Percentiles rank a stretch among this genome's conserved stretches.
These are phyloP conservation scores for Pycnomerus fuliginosus DNA, from an alignment of 2,888 invertebrate species.

Conservation along the genomic window DNA sequence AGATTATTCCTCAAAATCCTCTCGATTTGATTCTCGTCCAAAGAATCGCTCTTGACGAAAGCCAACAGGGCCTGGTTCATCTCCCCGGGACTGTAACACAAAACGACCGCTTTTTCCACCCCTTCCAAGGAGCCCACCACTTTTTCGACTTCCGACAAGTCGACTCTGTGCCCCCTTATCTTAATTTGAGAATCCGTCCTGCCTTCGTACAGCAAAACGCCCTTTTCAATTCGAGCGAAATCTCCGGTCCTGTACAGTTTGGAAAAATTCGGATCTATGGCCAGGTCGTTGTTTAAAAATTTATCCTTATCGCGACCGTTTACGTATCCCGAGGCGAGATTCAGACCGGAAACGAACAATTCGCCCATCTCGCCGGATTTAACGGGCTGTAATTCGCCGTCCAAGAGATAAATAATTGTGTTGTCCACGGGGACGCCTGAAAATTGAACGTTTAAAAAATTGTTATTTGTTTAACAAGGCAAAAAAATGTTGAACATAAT, in stretches of 20 bases:
- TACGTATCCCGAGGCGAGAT: slow-evolving; percentile 80
- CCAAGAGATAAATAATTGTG: slow-evolving; percentile 76
- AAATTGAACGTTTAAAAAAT: no score
- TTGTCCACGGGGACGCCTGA: slow-evolving; percentile 76
- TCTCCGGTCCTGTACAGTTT: slow-evolving; percentile 84
- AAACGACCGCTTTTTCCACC: slow-evolving; percentile 74
- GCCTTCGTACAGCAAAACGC: slow-evolving; percentile 72
- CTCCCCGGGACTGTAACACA: slow-evolving; percentile 76
- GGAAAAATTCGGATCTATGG: slow-evolving; percentile 64
- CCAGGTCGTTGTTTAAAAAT: slow-evolving; percentile 75
- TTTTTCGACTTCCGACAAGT: slow-evolving; percentile 80
- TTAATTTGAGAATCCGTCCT: slow-evolving; percentile 83
- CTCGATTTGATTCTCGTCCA: slow-evolving; percentile 64
- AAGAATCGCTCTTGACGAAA: slow-evolving; percentile 57
- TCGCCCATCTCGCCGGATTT: slow-evolving; percentile 76
- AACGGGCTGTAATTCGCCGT: slow-evolving; percentile 71
- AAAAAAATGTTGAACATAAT: no score
- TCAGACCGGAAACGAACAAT: slow-evolving; percentile 77
- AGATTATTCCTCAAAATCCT: slow-evolving; percentile 62
- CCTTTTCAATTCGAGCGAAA: slow-evolving; percentile 70
- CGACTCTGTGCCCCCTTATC: slow-evolving; percentile 83
- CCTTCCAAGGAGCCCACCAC: slow-evolving; percentile 63
- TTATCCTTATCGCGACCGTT: slow-evolving; percentile 71
- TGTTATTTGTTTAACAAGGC: no score
- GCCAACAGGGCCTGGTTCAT: slow-evolving; percentile 71